Evolutionary conservation across 2,888 invertebrate species (phyloP).

Genomic region (Ormyrus thymus): DNA sequence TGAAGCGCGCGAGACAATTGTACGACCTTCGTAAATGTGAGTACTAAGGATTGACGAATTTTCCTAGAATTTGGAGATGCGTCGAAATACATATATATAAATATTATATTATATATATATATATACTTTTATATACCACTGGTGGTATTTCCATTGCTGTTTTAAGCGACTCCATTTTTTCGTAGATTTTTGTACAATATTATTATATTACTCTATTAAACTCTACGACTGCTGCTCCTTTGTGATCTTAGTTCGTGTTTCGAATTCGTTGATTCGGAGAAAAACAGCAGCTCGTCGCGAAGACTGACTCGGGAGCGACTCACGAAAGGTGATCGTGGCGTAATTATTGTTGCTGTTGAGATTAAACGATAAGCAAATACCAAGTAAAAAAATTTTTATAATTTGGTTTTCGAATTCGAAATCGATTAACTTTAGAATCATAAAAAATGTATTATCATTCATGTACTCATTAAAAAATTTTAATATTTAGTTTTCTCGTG

Average conservation of each 20-base stretch:
- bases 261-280: constrained; percentile 48
- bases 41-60: constrained; percentile 12
- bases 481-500: too few relatives aligned
- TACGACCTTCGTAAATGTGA: constrained; percentile 29
- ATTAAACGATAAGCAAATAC: constrained; percentile 40
- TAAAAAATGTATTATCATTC: too few relatives aligned
- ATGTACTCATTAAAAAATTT: too few relatives aligned
- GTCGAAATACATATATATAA: constrained; percentile 34
- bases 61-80: constrained; percentile 9
- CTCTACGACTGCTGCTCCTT: constrained; percentile 52
- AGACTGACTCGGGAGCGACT: constrained; percentile 51
- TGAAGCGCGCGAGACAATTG: constrained; percentile 34
- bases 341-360: constrained; percentile 56
- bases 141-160: constrained; percentile 56
- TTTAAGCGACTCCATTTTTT: constrained; percentile 52
- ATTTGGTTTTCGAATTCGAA: too few relatives aligned
- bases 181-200: constrained; percentile 56
- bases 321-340: constrained; percentile 37
- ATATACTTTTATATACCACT: constrained; percentile 48
- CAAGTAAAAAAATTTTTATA: constrained; percentile 7
- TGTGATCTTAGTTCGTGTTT: constrained; percentile 51
- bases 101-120: constrained; percentile 20
- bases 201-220: constrained; percentile 47
- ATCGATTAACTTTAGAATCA: too few relatives aligned
- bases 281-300: constrained; percentile 52